A percentile compares a stretch with the other conserved stretches of the same genome.
These are phyloP conservation scores for Drosophila ustulata DNA, from an alignment of 2,888 invertebrate species.

Conservation along the genomic window DNA sequence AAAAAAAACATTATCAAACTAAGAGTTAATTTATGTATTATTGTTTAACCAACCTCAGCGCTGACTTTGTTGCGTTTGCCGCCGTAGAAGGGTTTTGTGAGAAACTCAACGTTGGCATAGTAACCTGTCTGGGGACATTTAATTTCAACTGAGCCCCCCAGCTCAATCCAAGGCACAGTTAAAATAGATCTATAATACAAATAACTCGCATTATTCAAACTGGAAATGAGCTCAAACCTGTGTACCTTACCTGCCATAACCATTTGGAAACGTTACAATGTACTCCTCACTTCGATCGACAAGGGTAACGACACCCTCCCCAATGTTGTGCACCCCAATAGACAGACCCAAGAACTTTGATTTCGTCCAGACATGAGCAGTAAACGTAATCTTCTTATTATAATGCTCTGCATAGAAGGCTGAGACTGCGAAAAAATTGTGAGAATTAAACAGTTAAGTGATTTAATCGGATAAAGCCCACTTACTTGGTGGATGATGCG, in stretches of 20 bases:
- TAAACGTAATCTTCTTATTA: slow-evolving; percentile 94
- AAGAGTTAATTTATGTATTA: neutral
- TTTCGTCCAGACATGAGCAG: slow-evolving; percentile 99
- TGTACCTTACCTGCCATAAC: slow-evolving; percentile 92
- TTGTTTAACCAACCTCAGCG: slow-evolving; percentile 88
- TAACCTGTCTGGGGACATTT: slow-evolving; percentile 97
- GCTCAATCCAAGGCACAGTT: slow-evolving; percentile 99
- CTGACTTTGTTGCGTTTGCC: slow-evolving; percentile 96
- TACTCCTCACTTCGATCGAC: slow-evolving; percentile 97
- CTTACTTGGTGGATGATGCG: slow-evolving; percentile 98
- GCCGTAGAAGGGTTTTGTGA: slow-evolving; percentile 99
- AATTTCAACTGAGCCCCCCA: slow-evolving; percentile 96
- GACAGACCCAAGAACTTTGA: slow-evolving; percentile 99
- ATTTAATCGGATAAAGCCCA: slow-evolving; percentile 1
- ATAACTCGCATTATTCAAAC: neutral
- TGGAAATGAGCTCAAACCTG: neutral
- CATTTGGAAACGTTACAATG: slow-evolving; percentile 98
- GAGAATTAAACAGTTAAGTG: neutral
- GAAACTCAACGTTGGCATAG: slow-evolving; percentile 96
- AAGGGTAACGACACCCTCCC: slow-evolving; percentile 96
- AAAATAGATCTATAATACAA: slow-evolving; percentile 92
- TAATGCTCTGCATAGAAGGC: slow-evolving; percentile 99
- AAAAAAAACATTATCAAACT: neutral
- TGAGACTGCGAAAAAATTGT: slow-evolving; percentile 89
- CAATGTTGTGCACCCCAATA: slow-evolving; percentile 98